Percentiles rank a stretch among this genome's conserved stretches.
Evolutionary conservation across 2,888 invertebrate genomes (phyloP).

Genomic region (Ophioninae sp.): DNA sequence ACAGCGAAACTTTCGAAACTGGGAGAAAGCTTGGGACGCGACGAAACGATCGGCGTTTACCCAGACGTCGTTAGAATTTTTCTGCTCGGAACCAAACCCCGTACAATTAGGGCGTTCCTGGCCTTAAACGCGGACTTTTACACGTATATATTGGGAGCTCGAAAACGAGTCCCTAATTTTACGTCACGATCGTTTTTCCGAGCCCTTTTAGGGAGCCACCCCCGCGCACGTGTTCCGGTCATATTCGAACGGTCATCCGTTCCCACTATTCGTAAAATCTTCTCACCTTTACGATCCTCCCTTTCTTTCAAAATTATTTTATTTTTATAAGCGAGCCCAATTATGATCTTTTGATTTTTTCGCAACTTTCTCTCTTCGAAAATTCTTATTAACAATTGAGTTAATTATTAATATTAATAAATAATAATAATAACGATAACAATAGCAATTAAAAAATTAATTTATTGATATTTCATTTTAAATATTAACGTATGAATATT

Average conservation of each 20-base stretch:
- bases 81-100: slow-evolving; percentile 28
- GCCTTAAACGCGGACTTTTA: slow-evolving; percentile 52
- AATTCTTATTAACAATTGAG: too few relatives aligned
- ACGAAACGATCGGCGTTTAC: not conserved
- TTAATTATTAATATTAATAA: too few relatives aligned
- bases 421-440: too few relatives aligned
- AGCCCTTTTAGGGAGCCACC: slow-evolving; percentile 29
- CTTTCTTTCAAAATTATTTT: not conserved
- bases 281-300: not conserved
- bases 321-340: too few relatives aligned
- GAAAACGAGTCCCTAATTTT: slow-evolving; percentile 31
- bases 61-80: slow-evolving; percentile 64
- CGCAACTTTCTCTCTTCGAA: too few relatives aligned
- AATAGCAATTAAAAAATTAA: too few relatives aligned
- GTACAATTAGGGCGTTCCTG: slow-evolving; percentile 55
- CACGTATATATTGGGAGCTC: not conserved
- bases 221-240: not conserved
- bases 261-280: slow-evolving; percentile 6
- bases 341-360: too few relatives aligned
- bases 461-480: too few relatives aligned
- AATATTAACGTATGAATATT: too few relatives aligned
- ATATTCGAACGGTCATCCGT: slow-evolving; percentile 15
- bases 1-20: not conserved
- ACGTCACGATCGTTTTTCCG: slow-evolving; percentile 41
- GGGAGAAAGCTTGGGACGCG: not conserved